Conservation (phyloP, 2,797 vertebrate species). For the Epinephelus coioides region DNA sequence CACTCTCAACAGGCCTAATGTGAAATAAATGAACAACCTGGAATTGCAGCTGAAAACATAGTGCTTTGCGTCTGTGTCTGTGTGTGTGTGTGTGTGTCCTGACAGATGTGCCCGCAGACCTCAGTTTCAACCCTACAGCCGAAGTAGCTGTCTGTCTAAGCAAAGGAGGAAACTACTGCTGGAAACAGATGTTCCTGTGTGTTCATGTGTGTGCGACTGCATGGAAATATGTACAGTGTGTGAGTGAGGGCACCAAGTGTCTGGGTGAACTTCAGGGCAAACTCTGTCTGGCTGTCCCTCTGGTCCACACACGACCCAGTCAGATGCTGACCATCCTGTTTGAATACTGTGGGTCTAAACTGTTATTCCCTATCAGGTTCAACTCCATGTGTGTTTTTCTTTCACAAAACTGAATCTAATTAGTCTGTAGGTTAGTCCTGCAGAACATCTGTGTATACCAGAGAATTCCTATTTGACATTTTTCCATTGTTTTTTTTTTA, state of each 20-base stretch:
- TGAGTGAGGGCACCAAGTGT: conserved; percentile 24
- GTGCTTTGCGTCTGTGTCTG: neutral
- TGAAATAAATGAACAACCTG: conserved; percentile 7
- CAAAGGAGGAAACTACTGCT: conserved; percentile 16
- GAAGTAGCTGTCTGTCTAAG: conserved; percentile 50
- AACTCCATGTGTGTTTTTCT: neutral
- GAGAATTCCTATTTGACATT: neutral
- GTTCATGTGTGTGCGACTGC: conserved; percentile 11
- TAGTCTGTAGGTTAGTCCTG: neutral
- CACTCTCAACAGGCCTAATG: neutral
- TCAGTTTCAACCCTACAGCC: conserved; percentile 45
- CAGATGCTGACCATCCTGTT: conserved; percentile 16
- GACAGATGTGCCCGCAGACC: conserved; percentile 49
- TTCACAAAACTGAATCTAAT: conserved; percentile 11
- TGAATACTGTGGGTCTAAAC: neutral
- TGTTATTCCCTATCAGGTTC: neutral
- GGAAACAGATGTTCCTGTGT: conserved; percentile 64
- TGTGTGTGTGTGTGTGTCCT: neutral
- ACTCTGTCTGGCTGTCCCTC: conserved; percentile 46
- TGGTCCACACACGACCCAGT: conserved; percentile 28
- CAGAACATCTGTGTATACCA: neutral
- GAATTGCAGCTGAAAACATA: neutral
- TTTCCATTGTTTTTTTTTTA: neutral
- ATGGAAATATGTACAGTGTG: conserved; percentile 30
- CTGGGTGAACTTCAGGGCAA: conserved; percentile 60